These are phyloP conservation scores for Neoarius graeffei DNA, from an alignment of 2,113 vertebrate genomes.

Conservation along the genomic window DNA sequence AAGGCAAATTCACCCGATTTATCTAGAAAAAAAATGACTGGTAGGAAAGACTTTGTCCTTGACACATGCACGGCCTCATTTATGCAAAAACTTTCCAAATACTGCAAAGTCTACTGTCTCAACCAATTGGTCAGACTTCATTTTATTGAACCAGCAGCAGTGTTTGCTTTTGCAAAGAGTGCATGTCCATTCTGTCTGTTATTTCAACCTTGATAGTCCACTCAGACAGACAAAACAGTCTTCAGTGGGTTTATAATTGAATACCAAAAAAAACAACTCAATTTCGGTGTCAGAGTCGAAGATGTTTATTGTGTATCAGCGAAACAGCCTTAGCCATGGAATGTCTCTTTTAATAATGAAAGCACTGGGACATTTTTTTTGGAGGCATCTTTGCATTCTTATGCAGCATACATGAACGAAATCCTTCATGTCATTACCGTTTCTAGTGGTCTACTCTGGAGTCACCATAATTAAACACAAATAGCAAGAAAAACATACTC, in stretches of 20 bases:
- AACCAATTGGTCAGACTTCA: neutral
- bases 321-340: slow-evolving; percentile 10
- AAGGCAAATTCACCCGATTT: neutral
- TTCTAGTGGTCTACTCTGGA: slow-evolving; percentile 29
- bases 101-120: neutral
- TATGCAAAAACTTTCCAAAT: neutral
- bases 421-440: slow-evolving; percentile 1
- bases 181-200: neutral
- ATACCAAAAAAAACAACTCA: slow-evolving; percentile 19
- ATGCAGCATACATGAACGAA: neutral
- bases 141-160: neutral
- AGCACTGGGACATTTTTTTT: neutral
- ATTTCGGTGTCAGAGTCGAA: slow-evolving; percentile 23
- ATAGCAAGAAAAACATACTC: neutral
- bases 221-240: slow-evolving; percentile 24
- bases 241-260: slow-evolving; percentile 1
- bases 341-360: slow-evolving; percentile 28
- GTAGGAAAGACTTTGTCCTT: neutral
- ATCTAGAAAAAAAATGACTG: neutral
- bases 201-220: slow-evolving; percentile 4
- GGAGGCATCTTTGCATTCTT: slow-evolving; percentile 7
- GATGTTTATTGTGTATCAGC: slow-evolving; percentile 48
- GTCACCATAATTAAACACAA: slow-evolving; percentile 25
- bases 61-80: neutral
- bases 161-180: neutral